Conservation (phyloP, 2,797 vertebrate species). For the Enteromius trimaculatus region DNA sequence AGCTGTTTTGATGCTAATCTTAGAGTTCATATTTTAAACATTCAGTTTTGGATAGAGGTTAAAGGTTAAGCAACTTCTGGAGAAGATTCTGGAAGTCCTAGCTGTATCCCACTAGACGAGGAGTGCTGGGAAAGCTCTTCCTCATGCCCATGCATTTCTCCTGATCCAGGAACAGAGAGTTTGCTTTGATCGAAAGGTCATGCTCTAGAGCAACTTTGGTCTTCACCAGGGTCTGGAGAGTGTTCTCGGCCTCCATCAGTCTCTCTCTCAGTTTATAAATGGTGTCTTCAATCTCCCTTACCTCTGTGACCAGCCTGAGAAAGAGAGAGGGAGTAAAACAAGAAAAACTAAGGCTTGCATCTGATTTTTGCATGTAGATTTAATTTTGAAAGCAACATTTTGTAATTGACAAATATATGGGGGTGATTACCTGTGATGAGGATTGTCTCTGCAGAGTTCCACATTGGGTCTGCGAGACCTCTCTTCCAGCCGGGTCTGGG, state of each 20-base stretch:
- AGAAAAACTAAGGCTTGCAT: background rate
- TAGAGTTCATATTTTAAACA: background rate
- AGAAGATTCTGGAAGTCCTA: conserved; percentile 62
- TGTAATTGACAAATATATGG: background rate
- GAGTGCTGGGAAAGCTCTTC: conserved; percentile 87
- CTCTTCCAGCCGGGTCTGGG: conserved; percentile 91
- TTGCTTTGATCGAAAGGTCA: conserved; percentile 90
- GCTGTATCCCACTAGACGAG: conserved; percentile 83
- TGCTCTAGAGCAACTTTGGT: conserved; percentile 87
- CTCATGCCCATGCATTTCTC: conserved; percentile 95
- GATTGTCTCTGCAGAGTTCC: conserved; percentile 89
- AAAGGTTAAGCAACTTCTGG: background rate
- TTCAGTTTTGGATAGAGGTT: background rate
- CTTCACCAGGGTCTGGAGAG: conserved; percentile 84
- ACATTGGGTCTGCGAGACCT: conserved; percentile 86
- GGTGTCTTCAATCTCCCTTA: conserved; percentile 88
- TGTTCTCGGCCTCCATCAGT: conserved; percentile 85
- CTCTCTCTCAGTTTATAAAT: conserved; percentile 85
- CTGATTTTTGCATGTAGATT: background rate
- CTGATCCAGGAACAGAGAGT: conserved; percentile 92
- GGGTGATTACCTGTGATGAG: conserved; percentile 82
- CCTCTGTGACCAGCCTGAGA: conserved; percentile 86
- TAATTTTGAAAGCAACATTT: background rate
- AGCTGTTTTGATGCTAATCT: background rate
- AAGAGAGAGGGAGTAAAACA: conserved; percentile 37